Percentiles rank a stretch among this genome's conserved stretches.
phyloP scores from a whole-genome alignment of 2,797 vertebrate species.

The Labeo calbasu region DNA sequence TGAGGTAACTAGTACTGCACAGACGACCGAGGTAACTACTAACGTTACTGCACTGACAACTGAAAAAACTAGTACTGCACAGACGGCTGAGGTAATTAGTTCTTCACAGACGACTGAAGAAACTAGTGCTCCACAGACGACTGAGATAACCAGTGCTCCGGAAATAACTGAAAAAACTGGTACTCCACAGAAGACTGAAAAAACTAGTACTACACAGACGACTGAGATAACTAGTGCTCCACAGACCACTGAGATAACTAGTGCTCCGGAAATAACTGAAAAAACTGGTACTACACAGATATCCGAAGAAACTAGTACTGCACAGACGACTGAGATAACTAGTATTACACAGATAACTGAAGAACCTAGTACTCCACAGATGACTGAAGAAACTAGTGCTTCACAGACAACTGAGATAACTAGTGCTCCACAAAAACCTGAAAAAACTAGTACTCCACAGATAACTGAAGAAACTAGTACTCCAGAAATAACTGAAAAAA shows the following conservation, averaged over 20 bases:
- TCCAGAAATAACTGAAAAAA: background rate
- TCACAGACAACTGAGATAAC: too few relatives aligned
- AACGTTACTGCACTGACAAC: accelerated
- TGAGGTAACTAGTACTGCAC: background rate
- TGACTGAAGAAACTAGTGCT: too few relatives aligned
- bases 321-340: background rate
- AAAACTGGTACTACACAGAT: background rate
- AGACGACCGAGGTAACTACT: background rate
- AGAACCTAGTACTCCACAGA: too few relatives aligned
- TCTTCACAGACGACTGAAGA: accelerated
- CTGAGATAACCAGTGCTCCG: background rate
- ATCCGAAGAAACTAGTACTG: background rate
- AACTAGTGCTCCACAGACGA: background rate
- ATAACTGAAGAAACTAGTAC: too few relatives aligned
- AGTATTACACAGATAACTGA: too few relatives aligned
- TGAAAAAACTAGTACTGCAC: background rate
- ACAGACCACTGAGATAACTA: too few relatives aligned
- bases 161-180: background rate
- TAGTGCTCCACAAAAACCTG: accelerated
- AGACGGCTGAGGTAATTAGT: background rate
- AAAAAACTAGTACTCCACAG: background rate
- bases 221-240: background rate
- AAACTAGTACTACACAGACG: background rate
- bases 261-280: too few relatives aligned
- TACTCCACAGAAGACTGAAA: background rate